Evolutionary conservation across 37 sponge, comb jelly and placozoan species (phyloP).

Genomic region (Petrosia ficiformis): DNA sequence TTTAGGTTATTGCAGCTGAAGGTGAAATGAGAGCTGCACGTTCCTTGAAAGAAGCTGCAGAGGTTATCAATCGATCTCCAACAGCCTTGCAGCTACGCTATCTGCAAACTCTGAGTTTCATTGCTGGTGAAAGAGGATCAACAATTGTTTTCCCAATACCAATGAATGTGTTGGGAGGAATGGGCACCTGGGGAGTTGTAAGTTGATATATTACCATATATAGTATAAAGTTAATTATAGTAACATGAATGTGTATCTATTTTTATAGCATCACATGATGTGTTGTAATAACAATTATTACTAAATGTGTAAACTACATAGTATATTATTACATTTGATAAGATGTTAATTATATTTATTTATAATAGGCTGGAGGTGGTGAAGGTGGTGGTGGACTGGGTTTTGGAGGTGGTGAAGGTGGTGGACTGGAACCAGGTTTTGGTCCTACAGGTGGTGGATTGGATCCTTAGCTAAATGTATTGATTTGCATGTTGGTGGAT

Average conservation of each 20-base stretch:
- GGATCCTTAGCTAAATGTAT: too few species aligned
- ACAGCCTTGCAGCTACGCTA: conserved; percentile 97
- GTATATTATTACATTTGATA: too few species aligned
- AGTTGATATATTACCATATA: neutral
- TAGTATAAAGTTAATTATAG: neutral
- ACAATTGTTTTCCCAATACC: conserved; percentile 99
- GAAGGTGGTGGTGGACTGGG: too few species aligned
- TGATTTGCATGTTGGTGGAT: too few species aligned
- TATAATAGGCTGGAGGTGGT: too few species aligned
- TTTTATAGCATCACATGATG: neutral
- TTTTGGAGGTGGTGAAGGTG: too few species aligned
- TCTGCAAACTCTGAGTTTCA: conserved; percentile 91
- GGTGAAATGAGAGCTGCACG: conserved; percentile 94
- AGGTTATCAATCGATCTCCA: conserved; percentile 80
- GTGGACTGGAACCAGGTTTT: too few species aligned
- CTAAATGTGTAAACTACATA: too few species aligned
- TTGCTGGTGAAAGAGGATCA: conserved; percentile 92
- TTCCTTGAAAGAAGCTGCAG: conserved; percentile 96
- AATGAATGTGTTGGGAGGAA: conserved; percentile 84
- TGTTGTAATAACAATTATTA: too few species aligned
- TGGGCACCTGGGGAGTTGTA: neutral
- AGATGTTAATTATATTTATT: too few species aligned
- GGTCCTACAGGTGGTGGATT: too few species aligned
- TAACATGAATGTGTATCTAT: neutral
- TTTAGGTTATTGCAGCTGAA: conserved; percentile 88